Percentiles rank a stretch among this genome's conserved stretches.
Evolutionary conservation across 2,797 vertebrate species (phyloP).

Genomic region (Gambelia wislizenii): DNA sequence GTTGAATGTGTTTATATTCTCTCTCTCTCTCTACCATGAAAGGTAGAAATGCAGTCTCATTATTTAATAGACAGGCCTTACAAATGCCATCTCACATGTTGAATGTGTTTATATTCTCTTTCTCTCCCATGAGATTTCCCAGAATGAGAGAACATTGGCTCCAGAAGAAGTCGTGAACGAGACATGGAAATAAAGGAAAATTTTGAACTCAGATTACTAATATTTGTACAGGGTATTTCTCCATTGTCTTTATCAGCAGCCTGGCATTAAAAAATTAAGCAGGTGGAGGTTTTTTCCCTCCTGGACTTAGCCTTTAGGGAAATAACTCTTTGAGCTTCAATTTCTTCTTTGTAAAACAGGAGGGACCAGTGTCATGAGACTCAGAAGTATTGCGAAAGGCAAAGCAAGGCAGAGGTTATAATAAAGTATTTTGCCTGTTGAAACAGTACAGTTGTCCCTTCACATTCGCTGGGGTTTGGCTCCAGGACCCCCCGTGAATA

Average conservation of each 20-base stretch:
- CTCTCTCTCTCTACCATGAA: fast-evolving
- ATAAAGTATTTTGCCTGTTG: background rate
- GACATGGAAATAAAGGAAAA: background rate
- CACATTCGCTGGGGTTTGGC: no score
- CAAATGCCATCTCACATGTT: no score
- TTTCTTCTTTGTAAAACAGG: background rate
- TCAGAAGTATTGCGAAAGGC: background rate
- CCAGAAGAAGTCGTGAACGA: background rate
- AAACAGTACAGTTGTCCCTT: no score
- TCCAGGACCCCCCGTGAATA: no score
- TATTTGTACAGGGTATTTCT: background rate
- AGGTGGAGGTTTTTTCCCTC: background rate
- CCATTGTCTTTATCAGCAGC: background rate
- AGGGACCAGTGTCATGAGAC: background rate
- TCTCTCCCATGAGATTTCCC: background rate
- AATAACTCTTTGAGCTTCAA: background rate
- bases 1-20: background rate
- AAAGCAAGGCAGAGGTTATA: background rate
- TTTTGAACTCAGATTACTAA: no score
- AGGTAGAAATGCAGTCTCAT: no score
- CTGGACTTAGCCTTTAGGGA: background rate
- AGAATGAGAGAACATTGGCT: background rate
- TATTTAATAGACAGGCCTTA: no score
- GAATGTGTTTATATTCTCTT: no score
- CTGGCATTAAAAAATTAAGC: background rate